phyloP scores from a whole-genome alignment of 1,140 invertebrate species.

The Phocides pigmalion region DNA sequence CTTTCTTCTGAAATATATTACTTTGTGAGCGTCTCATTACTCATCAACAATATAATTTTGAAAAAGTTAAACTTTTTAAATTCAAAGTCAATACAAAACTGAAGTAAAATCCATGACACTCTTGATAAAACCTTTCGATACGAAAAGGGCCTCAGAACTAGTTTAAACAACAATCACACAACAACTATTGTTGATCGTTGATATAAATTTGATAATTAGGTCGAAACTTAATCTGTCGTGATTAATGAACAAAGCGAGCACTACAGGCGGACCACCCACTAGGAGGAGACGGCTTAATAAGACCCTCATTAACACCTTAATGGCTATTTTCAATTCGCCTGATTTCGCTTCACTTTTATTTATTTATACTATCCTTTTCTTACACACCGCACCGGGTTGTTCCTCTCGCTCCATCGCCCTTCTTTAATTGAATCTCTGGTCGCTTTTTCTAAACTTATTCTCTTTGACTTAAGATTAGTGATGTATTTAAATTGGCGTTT shows the following conservation, averaged over 20 bases:
- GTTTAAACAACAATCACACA: conserved; percentile 10
- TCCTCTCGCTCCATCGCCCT: conserved; percentile 53
- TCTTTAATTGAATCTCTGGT: conserved; percentile 74
- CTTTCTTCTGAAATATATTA: too few relatives aligned
- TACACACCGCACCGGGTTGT: conserved; percentile 36
- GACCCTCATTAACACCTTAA: conserved; percentile 81
- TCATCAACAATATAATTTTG: too few relatives aligned
- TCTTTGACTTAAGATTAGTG: conserved; percentile 80
- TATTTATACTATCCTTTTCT: conserved; percentile 59
- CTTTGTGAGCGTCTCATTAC: too few relatives aligned
- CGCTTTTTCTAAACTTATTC: conserved; percentile 75
- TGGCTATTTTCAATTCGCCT: conserved; percentile 79
- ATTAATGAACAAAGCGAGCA: conserved; percentile 73
- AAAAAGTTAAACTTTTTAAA: background rate
- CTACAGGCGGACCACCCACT: conserved; percentile 71
- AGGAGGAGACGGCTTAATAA: conserved; percentile 80
- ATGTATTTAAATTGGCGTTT: conserved; percentile 78
- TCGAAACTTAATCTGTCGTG: conserved; percentile 61
- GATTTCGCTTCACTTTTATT: conserved; percentile 73
- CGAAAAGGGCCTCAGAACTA: conserved; percentile 6
- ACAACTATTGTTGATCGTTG: conserved; percentile 45
- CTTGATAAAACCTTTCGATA: background rate
- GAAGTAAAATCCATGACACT: background rate
- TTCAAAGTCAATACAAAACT: conserved; percentile 6
- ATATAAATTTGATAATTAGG: conserved; percentile 71